phyloP scores from a whole-genome alignment of 1,140 invertebrate genomes.

The Micrasema longulum region DNA sequence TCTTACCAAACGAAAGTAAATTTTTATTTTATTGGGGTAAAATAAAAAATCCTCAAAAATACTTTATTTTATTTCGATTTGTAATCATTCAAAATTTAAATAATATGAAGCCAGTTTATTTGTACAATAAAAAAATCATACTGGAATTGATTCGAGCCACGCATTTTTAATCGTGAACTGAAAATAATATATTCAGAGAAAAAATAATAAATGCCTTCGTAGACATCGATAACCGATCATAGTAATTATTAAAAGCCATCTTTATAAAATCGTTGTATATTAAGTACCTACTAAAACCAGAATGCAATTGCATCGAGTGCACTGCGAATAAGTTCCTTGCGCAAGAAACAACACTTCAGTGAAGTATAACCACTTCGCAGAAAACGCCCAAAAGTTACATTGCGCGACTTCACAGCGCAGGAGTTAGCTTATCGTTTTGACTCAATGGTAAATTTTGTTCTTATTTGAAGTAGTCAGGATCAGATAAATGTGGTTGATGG shows the following conservation, averaged over 20 bases:
- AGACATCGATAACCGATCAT: too few relatives aligned
- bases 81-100: neutral
- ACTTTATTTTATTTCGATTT: neutral
- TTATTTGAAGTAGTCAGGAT: neutral
- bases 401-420: neutral
- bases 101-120: neutral
- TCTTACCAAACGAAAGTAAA: neutral
- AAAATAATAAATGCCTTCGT: too few relatives aligned
- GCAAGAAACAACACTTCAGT: too few relatives aligned
- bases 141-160: too few relatives aligned
- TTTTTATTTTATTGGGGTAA: neutral
- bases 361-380: neutral
- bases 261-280: too few relatives aligned
- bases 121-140: neutral
- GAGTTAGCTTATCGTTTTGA: neutral
- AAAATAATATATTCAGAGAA: too few relatives aligned
- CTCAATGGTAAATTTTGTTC: neutral
- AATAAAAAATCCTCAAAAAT: neutral
- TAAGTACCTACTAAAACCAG: too few relatives aligned
- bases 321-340: too few relatives aligned
- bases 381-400: constrained; percentile 3
- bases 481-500: too few relatives aligned
- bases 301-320: too few relatives aligned
- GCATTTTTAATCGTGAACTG: too few relatives aligned
- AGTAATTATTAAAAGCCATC: too few relatives aligned